Evolutionary conservation across 2,888 invertebrate genomes (phyloP), one percentile per base, ranked within the genome.

Genomic region (Argyresthia albistria): DNA sequence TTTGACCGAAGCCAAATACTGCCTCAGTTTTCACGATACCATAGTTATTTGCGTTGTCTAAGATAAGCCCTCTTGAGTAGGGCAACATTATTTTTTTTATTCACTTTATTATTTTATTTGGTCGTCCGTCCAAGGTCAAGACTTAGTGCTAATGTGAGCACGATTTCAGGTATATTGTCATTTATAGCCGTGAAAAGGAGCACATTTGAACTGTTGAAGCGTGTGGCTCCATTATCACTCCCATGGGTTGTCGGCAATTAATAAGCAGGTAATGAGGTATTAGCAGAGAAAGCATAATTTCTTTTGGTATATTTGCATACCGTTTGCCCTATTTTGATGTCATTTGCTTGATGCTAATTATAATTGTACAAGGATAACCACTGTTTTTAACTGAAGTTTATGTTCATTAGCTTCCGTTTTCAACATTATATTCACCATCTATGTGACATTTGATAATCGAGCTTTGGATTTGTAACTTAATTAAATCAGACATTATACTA

Each of bases 1-100:
- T 54, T 0, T 72, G 71, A 2, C 64, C 63, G 53, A 78, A 80
- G 0, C 76, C 74, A 53, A 83, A 73, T 0, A 80, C 56, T 0
- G 78, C 71, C 55, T 82, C 80, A 0, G 79, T 80, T 53, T 81
- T 82, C 15, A 80, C 72, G 53, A 80, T 75, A 0, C 79, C 76
- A 56, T 77, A 80, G 55, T 81, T 76, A 58, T 66, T 79, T 0
- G 70, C 54, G 43, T 71, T 76, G 53, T 80, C 75, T 15, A 78
- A 55, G 36, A 81, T 69, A 1, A 79, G 51, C 0, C 73, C 75
- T 8, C 70, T 68, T 0, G 80, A 70, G 46, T 79, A 80, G 0
- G 80, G 77, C 10, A 80, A 56, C 79, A 80, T 83, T 10, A 3
- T 35, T 47, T 45, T 47, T 45, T 45, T 10, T 16, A 15, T 45